phyloP scores from a whole-genome alignment of 1,140 invertebrate genomes.

The Drosophila pseudoananassae region DNA sequence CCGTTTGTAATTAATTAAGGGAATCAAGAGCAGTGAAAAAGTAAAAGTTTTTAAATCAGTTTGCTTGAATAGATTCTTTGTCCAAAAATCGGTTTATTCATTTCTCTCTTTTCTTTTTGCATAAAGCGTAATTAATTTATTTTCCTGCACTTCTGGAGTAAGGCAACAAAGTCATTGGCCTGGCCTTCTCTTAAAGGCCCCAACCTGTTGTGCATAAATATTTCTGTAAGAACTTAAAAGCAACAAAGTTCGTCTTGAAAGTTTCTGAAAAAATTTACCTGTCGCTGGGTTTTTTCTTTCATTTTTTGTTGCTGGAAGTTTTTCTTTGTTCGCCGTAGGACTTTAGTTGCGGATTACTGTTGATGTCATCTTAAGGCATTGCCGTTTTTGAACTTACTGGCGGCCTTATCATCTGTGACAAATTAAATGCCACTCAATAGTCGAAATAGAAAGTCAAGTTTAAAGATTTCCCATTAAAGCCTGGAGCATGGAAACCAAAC shows the following conservation, averaged over 20 bases:
- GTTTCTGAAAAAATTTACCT: constrained; percentile 22
- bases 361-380: constrained; percentile 10
- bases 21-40: constrained; percentile 11
- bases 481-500: not conserved
- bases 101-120: not conserved
- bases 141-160: not conserved
- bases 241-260: constrained; percentile 22
- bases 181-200: not conserved
- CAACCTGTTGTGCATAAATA: constrained; percentile 5
- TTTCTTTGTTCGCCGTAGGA: not conserved
- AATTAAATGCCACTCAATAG: not conserved
- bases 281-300: not conserved
- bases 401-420: not conserved
- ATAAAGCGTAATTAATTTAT: constrained; percentile 21
- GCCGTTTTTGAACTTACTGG: constrained; percentile 1
- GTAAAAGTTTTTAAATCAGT: too few relatives aligned
- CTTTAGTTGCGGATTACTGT: constrained; percentile 20
- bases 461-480: not conserved
- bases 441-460: not conserved
- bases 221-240: constrained; percentile 26
- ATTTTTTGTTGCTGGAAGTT: constrained; percentile 13
- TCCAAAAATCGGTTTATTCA: not conserved
- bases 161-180: constrained; percentile 15
- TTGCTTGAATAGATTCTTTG: not conserved
- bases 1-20: constrained; percentile 19